These are phyloP conservation scores for Tenodera sinensis DNA, from an alignment of 2,888 invertebrate genomes.

Conservation along the genomic window DNA sequence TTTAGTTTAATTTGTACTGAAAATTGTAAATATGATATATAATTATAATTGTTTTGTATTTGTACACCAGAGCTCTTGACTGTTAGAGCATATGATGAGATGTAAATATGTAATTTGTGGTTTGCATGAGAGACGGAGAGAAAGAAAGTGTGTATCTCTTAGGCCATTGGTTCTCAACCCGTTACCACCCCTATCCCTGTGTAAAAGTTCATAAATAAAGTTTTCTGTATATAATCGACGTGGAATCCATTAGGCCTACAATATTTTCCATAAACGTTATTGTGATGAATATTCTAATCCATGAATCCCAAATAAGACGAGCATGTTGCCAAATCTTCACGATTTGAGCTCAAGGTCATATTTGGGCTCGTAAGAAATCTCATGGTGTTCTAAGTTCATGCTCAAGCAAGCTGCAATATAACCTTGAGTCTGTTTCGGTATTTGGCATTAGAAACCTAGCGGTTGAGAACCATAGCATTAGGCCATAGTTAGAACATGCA, in stretches of 20 bases:
- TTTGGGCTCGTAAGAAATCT: not conserved
- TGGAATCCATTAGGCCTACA: too few species aligned
- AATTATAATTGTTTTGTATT: not conserved
- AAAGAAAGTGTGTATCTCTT: not conserved
- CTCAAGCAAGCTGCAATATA: not conserved
- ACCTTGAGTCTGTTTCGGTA: not conserved
- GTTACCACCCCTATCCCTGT: not conserved
- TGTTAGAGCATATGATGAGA: not conserved
- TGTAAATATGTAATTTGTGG: not conserved
- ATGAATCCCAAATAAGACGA: too few species aligned
- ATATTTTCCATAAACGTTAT: too few species aligned
- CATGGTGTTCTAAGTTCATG: not conserved
- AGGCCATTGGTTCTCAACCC: not conserved
- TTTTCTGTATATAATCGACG: too few species aligned
- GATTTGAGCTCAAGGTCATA: not conserved
- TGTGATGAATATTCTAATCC: too few species aligned
- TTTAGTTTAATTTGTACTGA: not conserved
- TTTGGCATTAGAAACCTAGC: not conserved
- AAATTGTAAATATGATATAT: not conserved
- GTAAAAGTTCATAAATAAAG: not conserved
- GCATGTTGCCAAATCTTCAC: too few species aligned
- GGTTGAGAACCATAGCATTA: not conserved
- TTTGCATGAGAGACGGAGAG: not conserved
- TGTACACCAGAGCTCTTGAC: not conserved
- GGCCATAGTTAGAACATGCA: not conserved